Conservation (phyloP, 2,888 invertebrate species). For the Tenodera sinensis region DNA sequence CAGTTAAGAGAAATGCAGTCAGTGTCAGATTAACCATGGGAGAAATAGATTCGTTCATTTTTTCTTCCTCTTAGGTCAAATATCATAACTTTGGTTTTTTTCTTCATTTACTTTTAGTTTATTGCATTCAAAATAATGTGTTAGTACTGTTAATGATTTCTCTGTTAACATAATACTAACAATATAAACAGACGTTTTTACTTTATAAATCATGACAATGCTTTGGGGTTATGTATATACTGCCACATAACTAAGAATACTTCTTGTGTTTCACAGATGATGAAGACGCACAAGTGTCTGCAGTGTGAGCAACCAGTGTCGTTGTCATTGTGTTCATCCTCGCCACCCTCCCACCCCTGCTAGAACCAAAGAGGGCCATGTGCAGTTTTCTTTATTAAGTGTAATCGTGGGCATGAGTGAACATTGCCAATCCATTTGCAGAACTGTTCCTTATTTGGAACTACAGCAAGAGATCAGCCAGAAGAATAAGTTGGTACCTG, state of each 20-base stretch:
- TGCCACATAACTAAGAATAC: not conserved
- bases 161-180: too few relatives aligned
- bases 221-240: too few relatives aligned
- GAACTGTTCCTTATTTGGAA: not conserved
- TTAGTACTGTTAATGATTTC: too few relatives aligned
- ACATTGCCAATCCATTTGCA: not conserved
- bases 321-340: not conserved
- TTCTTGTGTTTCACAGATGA: slow-evolving; percentile 53
- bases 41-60: too few relatives aligned
- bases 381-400: not conserved
- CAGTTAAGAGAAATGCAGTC: too few relatives aligned
- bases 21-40: too few relatives aligned
- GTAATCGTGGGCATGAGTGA: not conserved
- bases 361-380: slow-evolving; percentile 12
- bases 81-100: too few relatives aligned
- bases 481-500: not conserved
- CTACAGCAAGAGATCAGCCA: not conserved
- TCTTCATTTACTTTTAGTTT: too few relatives aligned
- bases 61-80: too few relatives aligned
- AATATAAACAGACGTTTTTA: too few relatives aligned
- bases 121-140: too few relatives aligned
- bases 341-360: not conserved
- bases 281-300: slow-evolving; percentile 64
- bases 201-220: too few relatives aligned
- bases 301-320: slow-evolving; percentile 44